Percentiles rank a stretch among this genome's conserved stretches.
These are phyloP conservation scores for Epinephelus lanceolatus DNA, from an alignment of 2,113 vertebrate species.

Conservation along the genomic window DNA sequence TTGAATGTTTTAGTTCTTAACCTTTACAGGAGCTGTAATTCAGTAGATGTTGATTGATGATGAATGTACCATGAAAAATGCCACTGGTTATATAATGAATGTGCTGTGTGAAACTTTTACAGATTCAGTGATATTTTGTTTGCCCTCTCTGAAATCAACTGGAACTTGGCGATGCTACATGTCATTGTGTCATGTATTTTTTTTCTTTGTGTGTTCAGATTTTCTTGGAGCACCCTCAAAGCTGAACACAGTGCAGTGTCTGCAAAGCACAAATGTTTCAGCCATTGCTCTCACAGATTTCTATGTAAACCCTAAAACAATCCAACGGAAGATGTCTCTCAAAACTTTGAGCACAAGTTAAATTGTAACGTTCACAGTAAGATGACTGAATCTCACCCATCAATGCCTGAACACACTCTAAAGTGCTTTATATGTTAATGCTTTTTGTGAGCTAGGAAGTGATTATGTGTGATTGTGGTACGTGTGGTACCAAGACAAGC, in stretches of 20 bases:
- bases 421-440: constrained; percentile 61
- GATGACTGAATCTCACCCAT: constrained; percentile 34
- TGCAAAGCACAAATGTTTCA: constrained; percentile 64
- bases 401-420: constrained; percentile 48
- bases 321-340: constrained; percentile 5
- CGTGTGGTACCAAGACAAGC: constrained; percentile 54
- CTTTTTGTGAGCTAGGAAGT: constrained; percentile 48
- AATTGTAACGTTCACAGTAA: constrained; percentile 17
- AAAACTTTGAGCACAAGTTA: constrained; percentile 28
- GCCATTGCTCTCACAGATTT: neutral
- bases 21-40: neutral
- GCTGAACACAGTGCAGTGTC: constrained; percentile 16
- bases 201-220: neutral
- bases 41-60: neutral
- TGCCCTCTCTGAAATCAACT: neutral
- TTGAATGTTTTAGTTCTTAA: constrained; percentile 12
- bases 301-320: neutral
- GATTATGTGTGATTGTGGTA: constrained; percentile 58
- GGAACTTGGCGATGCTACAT: constrained; percentile 3
- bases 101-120: neutral
- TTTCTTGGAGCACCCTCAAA: neutral
- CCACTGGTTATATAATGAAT: constrained; percentile 5
- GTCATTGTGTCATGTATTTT: neutral
- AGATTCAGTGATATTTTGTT: neutral
- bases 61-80: constrained; percentile 26